Percentiles rank a stretch among this genome's conserved stretches.
Conservation (phyloP, 30 jellyfish, hydroid and myxozoan species). For the Mastigias papua region DNA sequence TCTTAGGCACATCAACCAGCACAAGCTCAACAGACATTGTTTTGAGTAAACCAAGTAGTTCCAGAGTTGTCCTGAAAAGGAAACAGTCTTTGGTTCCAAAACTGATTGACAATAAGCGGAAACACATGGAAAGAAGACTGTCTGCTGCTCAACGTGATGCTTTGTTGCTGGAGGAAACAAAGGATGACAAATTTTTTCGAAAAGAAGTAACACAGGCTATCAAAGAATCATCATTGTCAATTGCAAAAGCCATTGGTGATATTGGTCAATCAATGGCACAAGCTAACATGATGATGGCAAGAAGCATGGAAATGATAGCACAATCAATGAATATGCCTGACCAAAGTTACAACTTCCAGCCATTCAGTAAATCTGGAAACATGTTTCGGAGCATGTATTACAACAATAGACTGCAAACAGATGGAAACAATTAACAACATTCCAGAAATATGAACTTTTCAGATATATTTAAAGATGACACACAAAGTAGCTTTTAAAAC, state of each 20-base stretch:
- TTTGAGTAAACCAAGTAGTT: neutral
- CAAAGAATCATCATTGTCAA: neutral
- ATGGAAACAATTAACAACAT: neutral
- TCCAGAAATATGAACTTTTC: neutral
- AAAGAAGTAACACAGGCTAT: conserved; percentile 35
- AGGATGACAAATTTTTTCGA: conserved; percentile 27
- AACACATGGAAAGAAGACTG: conserved; percentile 15
- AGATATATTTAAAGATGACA: neutral
- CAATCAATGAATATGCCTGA: neutral
- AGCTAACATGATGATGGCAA: neutral
- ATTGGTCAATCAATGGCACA: neutral
- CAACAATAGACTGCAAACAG: neutral
- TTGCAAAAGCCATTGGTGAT: neutral
- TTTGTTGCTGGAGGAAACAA: neutral
- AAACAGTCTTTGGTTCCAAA: neutral
- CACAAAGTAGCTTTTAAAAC: neutral
- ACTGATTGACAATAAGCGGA: conserved; percentile 56
- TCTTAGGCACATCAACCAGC: neutral
- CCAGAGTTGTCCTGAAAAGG: neutral
- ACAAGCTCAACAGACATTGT: neutral
- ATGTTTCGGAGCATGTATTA: neutral
- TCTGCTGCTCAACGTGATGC: conserved; percentile 53
- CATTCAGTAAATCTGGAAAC: neutral
- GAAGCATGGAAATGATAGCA: neutral
- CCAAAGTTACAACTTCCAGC: neutral